Base-by-base conservation (phyloP, 1,140 invertebrate genomes). In the Diachasma alloeum region DNA sequence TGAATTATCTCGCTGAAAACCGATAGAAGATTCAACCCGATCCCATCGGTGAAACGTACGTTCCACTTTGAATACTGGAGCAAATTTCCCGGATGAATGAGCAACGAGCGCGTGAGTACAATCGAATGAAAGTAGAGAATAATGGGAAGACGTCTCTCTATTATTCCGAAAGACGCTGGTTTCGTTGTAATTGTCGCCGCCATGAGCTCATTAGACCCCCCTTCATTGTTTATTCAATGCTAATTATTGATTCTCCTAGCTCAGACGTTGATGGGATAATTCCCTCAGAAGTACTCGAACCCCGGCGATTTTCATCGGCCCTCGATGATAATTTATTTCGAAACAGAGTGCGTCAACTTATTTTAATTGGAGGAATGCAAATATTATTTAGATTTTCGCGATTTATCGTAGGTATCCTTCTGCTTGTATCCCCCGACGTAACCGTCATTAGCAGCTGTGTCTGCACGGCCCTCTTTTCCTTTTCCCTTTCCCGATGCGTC, bases 361-460 rank as follows among this genome's bases (percentile, higher is more conserved):
- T 31, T 31, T 31, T 31, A 31, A 31, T 31, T 31, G 31, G 31
- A 31, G 31, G 31, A 31, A 31, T 31, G 31, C 31, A 31, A 31
- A 31, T 36, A 13, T n/a, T 31, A 59, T 59, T 59, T 17, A 1
- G 53, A 22, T n/a, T 17, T 22, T 9, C 19, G 53, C 8, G 53
- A 9, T 70, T 78, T 71, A 36, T 80, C 73, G 68, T 80, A 78
- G 13, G 74, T 74, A 26, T 75, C 75, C 37, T 77, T 90, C 53
- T 86, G 83, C 76, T 90, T 91, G 83, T 90, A 91, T 8, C 89
- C 90, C 6, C 80, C 78, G 11, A 92, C 91, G 78, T 92, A 91
- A 5, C 91, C 91, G n/a, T 86, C 83, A 36, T 83, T 82, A 13
- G 88, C 83, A 2, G 81, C 71, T 9, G 84, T 70, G 72, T 91